Evolutionary conservation across 2,797 vertebrate species (phyloP).

Genomic region (Danio choprae): DNA sequence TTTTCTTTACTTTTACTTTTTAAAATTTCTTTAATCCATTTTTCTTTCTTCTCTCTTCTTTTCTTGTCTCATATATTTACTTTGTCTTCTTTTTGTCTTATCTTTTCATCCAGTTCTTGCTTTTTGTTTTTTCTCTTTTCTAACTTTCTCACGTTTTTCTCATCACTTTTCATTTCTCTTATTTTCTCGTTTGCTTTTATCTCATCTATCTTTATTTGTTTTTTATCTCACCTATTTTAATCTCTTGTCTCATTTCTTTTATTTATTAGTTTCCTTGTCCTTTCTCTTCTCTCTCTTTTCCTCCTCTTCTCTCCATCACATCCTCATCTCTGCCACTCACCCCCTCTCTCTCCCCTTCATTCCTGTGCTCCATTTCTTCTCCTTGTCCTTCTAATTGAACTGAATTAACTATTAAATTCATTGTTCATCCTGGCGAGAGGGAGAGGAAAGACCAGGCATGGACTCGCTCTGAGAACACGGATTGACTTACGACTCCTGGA

Average conservation of each 20-base stretch:
- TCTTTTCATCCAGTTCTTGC: too few species aligned
- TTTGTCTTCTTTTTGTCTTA: not conserved
- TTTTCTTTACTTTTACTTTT: too few species aligned
- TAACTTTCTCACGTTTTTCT: too few species aligned
- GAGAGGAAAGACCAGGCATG: conserved; percentile 31
- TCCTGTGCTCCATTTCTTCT: conserved; percentile 41
- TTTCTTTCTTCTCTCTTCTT: not conserved
- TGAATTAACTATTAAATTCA: conserved; percentile 55
- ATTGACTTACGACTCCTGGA: not conserved
- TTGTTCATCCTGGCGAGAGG: conserved; percentile 30
- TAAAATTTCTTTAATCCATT: not conserved
- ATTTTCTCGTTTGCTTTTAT: not conserved
- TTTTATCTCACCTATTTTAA: not conserved
- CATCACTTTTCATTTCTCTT: not conserved
- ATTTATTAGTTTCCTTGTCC: not conserved
- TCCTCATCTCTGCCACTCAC: conserved; percentile 7
- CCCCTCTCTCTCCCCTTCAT: conserved; percentile 12
- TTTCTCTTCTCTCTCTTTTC: not conserved
- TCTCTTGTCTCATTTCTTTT: conserved; percentile 1
- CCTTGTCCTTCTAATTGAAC: conserved; percentile 54
- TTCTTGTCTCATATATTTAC: not conserved
- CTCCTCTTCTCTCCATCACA: conserved; percentile 12
- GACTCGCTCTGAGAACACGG: not conserved
- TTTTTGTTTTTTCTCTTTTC: too few species aligned
- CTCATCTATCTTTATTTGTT: not conserved